These are phyloP conservation scores for Avahi laniger DNA, from an alignment of 2,797 vertebrate genomes.

Conservation along the genomic window DNA sequence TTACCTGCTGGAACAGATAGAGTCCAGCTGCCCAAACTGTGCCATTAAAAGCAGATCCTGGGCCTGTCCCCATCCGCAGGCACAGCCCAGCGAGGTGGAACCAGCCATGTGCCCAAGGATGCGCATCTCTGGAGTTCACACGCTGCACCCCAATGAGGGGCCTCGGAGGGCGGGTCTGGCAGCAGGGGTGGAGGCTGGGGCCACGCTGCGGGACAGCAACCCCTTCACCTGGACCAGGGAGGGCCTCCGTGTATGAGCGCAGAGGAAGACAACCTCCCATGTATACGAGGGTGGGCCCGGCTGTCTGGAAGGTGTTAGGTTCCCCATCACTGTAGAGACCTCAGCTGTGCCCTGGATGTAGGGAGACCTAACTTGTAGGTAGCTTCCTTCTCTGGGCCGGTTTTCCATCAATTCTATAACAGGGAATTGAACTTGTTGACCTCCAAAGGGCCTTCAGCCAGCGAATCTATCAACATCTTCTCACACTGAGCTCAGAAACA, in stretches of 20 bases:
- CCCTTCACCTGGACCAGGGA: background rate
- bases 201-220: background rate
- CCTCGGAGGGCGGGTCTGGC: background rate
- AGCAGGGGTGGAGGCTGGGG: background rate
- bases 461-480: background rate
- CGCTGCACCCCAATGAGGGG: background rate
- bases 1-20: slow-evolving; percentile 56
- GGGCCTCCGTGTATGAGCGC: background rate
- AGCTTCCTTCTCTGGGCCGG: background rate
- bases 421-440: background rate
- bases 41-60: slow-evolving; percentile 4
- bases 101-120: background rate
- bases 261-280: background rate
- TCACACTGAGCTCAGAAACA: background rate
- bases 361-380: background rate
- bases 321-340: background rate
- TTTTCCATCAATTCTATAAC: background rate
- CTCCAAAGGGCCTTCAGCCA: background rate
- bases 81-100: background rate
- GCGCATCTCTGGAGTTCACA: background rate
- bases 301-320: background rate
- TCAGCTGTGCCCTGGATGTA: background rate
- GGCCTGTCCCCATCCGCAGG: background rate
- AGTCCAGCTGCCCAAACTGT: background rate
- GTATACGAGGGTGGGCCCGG: too few relatives aligned